Base-by-base conservation (phyloP, 2,888 invertebrate species). In the Ormyrus thymus region DNA sequence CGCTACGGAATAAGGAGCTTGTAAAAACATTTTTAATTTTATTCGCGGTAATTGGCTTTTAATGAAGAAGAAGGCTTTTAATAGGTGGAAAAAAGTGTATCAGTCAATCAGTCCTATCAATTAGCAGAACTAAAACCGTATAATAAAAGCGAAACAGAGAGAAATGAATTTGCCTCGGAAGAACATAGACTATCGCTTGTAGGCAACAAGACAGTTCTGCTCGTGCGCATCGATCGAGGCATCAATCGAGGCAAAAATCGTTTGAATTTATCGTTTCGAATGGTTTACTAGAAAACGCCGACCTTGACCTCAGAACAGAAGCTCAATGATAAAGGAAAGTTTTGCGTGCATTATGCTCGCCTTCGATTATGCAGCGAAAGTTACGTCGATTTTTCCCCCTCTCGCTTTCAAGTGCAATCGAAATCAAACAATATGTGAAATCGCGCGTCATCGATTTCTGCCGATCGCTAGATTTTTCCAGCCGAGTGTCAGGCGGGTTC, bases 271-370 rank as follows among this genome's bases (percentile, higher is more conserved):
- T 84, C 82, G 15, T 81, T 29, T 69, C 11, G 10, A 61, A 70
- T 74, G 77, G 77, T 80, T 80, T 53, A 72, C 71, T 76, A 75
- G 53, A 72, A 79, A 64, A 80, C 58, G 62, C 51, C 78, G 82
- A 81, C 83, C 84, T 82, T 84, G 84, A 85, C 83, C 84, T 81
- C 64, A 56, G 61, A 76, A 82, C 64, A 66, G 29, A 64, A 81
- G 48, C 64, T 46, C 72, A 66, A 53, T 73, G 81, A 79, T 79
- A 76, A 76, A 76, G 70, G 74, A 81, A 81, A 79, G 81, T 79
- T 74, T 79, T 46, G 7, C 48, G 45, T n/a, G 59, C 46, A 59
- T 55, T 55, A 56, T 59, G 43, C 29, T 65, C 29, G 64, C 45
- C 65, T n/a, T 69, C 6, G 73, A 69, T 79, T 59, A 59, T 55